Evolutionary conservation across 2,888 invertebrate species (phyloP), one percentile per base, ranked within the genome.

Genomic region (Sphaeridia pumilis): DNA sequence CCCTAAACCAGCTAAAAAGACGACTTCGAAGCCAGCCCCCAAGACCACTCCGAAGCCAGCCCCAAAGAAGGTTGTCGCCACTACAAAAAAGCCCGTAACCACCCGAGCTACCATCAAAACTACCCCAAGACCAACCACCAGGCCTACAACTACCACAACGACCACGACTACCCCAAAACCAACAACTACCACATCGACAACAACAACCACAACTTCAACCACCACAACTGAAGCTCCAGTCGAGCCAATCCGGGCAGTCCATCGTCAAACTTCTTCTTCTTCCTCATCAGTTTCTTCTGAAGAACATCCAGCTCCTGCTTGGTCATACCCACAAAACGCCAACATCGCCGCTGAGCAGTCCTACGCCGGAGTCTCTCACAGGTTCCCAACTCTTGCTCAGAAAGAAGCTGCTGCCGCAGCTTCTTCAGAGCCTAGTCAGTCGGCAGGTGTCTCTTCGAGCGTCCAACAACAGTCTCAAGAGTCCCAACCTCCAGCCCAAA

Each of bases 141-240:
- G 55, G 2, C 51, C 56, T 0, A 54, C 52, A 7, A 52, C 52
- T 12, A 54, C 58, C 17, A 48, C 56, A 2, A 57, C 49, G 31
- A 52, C 49, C 22, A 50, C 46, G 5, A 57, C 58, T 1, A 46
- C 46, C 27, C 45, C 26, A 17, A 44, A 34, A 10, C 31, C 50
- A 48, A 38, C 42, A 27, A 28, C 56, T 44, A 10, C 48, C 43
- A 31, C 53, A 14, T 49, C 54, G 3, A 46, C 48, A 14, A 21
- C 55, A 4, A 14, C 45, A 25, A 35, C 41, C 14, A 34, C 52
- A 10, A 38, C 46, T 2, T 35, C 54, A 1, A 35, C 45, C 4
- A 56, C 42, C 12, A 22, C 53, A 5, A 28, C 41, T 41, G 20
- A 43, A 7, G 35, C 34, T 21, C 24, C 49, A 12, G 17, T 25